These are phyloP conservation scores for Plecotus auritus DNA, from an alignment of 2,113 vertebrate genomes.

Conservation along the genomic window DNA sequence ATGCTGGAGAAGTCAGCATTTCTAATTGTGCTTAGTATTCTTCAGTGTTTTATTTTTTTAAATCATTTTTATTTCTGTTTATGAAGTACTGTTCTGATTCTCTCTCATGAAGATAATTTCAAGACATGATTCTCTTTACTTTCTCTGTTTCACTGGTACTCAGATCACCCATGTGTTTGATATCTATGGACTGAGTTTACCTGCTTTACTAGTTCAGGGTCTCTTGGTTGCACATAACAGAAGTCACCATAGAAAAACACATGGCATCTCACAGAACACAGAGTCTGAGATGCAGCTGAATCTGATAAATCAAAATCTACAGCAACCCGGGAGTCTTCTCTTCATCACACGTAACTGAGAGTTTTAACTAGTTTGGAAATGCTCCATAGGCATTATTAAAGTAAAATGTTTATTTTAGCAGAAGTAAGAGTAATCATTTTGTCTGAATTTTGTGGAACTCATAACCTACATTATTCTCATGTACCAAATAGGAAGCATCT, in stretches of 20 bases:
- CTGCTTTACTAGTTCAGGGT: background rate
- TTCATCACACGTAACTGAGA: background rate
- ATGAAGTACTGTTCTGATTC: background rate
- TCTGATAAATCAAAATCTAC: background rate
- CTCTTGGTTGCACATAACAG: background rate
- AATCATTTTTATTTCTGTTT: constrained; percentile 2
- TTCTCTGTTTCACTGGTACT: background rate
- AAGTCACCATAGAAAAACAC: background rate
- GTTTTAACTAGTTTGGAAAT: background rate
- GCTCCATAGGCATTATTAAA: background rate
- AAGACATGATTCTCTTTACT: background rate
- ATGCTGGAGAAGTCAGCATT: background rate
- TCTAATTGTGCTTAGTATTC: background rate
- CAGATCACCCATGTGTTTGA: background rate
- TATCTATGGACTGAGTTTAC: background rate
- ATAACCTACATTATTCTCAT: background rate
- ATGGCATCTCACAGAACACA: background rate
- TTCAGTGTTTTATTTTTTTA: background rate
- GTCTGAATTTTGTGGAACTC: background rate
- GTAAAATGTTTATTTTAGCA: background rate
- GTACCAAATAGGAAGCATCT: background rate
- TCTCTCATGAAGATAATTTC: background rate
- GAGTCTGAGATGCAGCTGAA: background rate
- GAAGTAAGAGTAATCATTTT: background rate
- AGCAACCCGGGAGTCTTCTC: too few species aligned